These are phyloP conservation scores for Coptodon rendalli DNA, from an alignment of 2,113 vertebrate genomes.

Conservation along the genomic window DNA sequence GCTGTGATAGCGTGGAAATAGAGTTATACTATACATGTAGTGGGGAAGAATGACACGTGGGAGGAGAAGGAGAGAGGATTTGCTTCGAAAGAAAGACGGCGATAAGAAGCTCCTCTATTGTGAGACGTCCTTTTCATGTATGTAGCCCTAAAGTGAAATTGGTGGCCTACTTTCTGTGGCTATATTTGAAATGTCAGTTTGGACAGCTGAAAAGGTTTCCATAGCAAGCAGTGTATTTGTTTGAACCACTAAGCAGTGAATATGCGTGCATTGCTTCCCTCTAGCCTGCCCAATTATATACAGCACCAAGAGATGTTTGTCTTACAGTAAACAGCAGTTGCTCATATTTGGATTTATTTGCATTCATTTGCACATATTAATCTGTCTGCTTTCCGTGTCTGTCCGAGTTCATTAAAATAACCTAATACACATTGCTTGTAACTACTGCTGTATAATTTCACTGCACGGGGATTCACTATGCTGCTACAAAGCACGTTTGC, in stretches of 20 bases:
- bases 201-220: constrained; percentile 25
- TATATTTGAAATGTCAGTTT: constrained; percentile 56
- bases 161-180: constrained; percentile 53
- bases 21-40: not conserved
- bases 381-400: not conserved
- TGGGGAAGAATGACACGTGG: not conserved
- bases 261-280: not conserved
- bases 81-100: constrained; percentile 7
- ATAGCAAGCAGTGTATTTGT: not conserved
- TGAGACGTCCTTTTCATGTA: constrained; percentile 34
- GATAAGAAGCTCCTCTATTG: constrained; percentile 39
- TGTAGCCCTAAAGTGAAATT: constrained; percentile 30
- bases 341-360: constrained; percentile 26
- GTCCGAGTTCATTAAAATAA: not conserved
- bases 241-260: not conserved
- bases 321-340: not conserved
- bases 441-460: not conserved
- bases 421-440: not conserved
- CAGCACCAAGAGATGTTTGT: constrained; percentile 9
- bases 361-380: constrained; percentile 14
- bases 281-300: not conserved
- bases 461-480: not conserved
- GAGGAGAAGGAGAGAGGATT: constrained; percentile 13
- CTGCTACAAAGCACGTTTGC: not conserved
- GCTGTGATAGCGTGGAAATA: constrained; percentile 7